These are phyloP conservation scores for Australoheros facetus DNA, from an alignment of 2,797 vertebrate species.

Conservation along the genomic window DNA sequence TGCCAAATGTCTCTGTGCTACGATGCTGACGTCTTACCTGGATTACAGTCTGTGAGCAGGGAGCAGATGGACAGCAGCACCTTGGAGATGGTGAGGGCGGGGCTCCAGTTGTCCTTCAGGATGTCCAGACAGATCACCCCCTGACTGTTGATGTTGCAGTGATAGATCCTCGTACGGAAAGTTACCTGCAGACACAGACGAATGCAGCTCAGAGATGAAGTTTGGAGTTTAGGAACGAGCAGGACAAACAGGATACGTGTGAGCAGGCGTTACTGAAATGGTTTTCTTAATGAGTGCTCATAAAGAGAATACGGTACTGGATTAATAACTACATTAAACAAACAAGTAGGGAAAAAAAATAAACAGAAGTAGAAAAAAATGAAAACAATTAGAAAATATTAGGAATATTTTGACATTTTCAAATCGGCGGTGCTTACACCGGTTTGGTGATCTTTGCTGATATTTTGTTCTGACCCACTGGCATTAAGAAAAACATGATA, in stretches of 20 bases:
- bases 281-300: too few species aligned
- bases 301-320: too few species aligned
- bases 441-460: not conserved
- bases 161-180: conserved; percentile 96
- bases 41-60: conserved; percentile 98
- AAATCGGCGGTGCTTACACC: accelerated
- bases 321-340: too few species aligned
- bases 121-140: conserved; percentile 98
- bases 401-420: not conserved
- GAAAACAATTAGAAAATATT: not conserved
- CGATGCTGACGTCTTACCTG: conserved; percentile 80
- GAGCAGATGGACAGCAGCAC: conserved; percentile 98
- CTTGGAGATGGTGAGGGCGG: conserved; percentile 97
- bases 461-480: too few species aligned
- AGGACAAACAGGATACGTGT: too few species aligned
- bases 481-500: not conserved
- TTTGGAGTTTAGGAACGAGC: too few species aligned
- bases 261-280: too few species aligned
- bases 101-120: conserved; percentile 99
- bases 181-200: conserved; percentile 84
- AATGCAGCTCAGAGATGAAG: not conserved
- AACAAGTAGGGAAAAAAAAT: too few species aligned
- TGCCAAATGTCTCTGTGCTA: too few species aligned
- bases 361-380: too few species aligned
- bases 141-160: conserved; percentile 99